Percentiles rank a stretch among this genome's conserved stretches.
Conservation (phyloP, 2,888 invertebrate genomes). For the Petrolisthes cinctipes region DNA sequence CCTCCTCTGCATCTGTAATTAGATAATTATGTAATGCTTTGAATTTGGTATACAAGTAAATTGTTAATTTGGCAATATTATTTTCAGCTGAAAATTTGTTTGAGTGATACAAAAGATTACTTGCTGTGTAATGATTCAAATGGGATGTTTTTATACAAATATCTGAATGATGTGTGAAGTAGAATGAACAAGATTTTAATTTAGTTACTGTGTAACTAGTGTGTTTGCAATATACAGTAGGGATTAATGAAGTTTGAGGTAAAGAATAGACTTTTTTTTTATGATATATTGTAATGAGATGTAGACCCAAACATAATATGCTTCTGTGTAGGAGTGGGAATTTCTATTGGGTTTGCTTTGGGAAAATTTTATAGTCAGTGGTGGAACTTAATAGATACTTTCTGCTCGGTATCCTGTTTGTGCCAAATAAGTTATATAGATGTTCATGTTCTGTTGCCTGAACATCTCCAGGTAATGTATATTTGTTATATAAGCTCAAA, state of each 20-base stretch:
- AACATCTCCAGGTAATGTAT: conserved; percentile 26
- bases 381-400: neutral
- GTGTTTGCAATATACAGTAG: conserved; percentile 33
- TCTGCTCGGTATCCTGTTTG: conserved; percentile 32
- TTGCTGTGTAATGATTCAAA: neutral
- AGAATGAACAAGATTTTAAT: conserved; percentile 31
- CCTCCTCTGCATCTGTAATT: no score
- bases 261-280: conserved; percentile 21
- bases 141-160: conserved; percentile 18
- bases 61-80: no score
- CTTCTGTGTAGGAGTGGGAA: conserved; percentile 12
- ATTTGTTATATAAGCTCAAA: conserved; percentile 10
- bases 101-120: no score
- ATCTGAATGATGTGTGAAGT: neutral
- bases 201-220: conserved; percentile 62
- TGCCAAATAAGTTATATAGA: conserved; percentile 50
- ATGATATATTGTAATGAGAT: conserved; percentile 13
- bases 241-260: conserved; percentile 41
- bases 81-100: no score
- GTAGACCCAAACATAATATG: conserved; percentile 15
- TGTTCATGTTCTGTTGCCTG: conserved; percentile 29
- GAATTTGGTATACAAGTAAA: no score
- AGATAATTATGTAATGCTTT: no score
- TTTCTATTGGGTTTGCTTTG: conserved; percentile 11
- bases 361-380: conserved; percentile 5